phyloP scores from a whole-genome alignment of 1,140 invertebrate species.

The Plodia interpunctella region DNA sequence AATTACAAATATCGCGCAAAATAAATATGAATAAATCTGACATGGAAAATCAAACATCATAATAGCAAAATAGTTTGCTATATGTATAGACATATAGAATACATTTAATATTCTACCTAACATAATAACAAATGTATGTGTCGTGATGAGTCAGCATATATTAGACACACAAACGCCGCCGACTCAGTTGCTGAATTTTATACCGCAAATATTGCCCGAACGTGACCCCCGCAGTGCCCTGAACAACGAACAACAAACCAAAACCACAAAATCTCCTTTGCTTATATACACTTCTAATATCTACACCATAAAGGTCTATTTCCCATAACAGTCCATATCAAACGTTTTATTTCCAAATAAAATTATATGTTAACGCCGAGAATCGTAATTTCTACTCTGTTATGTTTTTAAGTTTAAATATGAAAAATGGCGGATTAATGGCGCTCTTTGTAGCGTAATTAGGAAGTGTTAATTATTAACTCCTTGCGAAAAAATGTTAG shows the following conservation, averaged over 20 bases:
- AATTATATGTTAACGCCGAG: not conserved
- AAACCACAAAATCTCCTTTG: constrained; percentile 4
- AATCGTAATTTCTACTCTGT: not conserved
- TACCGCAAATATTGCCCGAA: constrained; percentile 63
- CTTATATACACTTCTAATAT: not conserved
- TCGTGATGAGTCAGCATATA: constrained; percentile 24
- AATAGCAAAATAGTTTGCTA: no score
- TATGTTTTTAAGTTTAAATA: not conserved
- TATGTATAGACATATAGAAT: no score
- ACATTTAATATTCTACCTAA: no score
- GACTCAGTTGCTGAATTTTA: constrained; percentile 58
- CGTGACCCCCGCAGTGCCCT: constrained; percentile 43
- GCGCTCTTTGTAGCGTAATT: not conserved
- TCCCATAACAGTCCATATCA: not conserved
- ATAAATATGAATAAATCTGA: no score
- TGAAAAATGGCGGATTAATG: not conserved
- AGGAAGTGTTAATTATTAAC: not conserved
- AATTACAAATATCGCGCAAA: no score
- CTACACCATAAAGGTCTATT: not conserved
- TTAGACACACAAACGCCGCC: constrained; percentile 23
- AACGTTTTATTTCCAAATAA: not conserved
- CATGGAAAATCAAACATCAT: no score
- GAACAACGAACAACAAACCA: not conserved
- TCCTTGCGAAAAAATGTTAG: not conserved
- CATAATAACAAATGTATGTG: not conserved